Percentiles rank a stretch among this genome's conserved stretches.
These are phyloP conservation scores for Pomacea canaliculata DNA, from an alignment of 2,888 invertebrate species.

Conservation along the genomic window DNA sequence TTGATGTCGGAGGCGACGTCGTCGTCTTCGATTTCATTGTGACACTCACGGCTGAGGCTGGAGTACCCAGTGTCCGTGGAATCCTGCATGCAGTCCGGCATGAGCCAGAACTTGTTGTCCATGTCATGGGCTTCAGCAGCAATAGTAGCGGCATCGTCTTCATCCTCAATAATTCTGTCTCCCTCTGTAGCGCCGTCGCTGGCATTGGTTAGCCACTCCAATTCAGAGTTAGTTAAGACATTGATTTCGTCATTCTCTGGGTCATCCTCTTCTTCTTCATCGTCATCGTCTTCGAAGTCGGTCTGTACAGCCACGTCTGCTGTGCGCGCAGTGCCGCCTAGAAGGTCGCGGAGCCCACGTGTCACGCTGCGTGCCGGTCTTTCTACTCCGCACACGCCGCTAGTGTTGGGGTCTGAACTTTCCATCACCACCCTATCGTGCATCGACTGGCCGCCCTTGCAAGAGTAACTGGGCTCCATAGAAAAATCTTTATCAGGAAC, in stretches of 20 bases:
- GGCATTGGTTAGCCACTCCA: slow-evolving; percentile 7
- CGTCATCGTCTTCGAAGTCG: slow-evolving; percentile 30
- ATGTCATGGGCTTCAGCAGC: slow-evolving; percentile 6
- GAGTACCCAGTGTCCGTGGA: slow-evolving; percentile 61
- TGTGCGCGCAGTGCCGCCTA: slow-evolving; percentile 21
- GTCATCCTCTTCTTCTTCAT: slow-evolving; percentile 3
- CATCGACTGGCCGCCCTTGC: not conserved
- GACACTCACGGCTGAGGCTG: slow-evolving; percentile 51
- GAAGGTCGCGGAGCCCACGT: not conserved
- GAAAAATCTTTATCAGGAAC: not conserved
- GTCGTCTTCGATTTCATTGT: slow-evolving; percentile 38
- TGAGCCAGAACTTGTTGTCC: slow-evolving; percentile 21
- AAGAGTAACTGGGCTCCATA: not conserved
- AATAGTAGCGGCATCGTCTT: slow-evolving; percentile 9
- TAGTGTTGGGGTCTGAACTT: not conserved
- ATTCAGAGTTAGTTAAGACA: slow-evolving; percentile 12
- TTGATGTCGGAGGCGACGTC: slow-evolving; percentile 10
- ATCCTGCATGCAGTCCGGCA: slow-evolving; percentile 50
- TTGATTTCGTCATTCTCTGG: slow-evolving; percentile 1
- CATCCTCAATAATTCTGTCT: not conserved
- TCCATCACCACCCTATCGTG: not conserved
- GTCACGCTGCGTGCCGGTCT: not conserved
- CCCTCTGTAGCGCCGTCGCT: slow-evolving; percentile 21
- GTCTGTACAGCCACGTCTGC: slow-evolving; percentile 34
- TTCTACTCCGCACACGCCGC: not conserved